A percentile compares a stretch with the other conserved stretches of the same genome.
These are phyloP conservation scores for Lucilia cuprina DNA, from an alignment of 1,140 invertebrate species.

Conservation along the genomic window DNA sequence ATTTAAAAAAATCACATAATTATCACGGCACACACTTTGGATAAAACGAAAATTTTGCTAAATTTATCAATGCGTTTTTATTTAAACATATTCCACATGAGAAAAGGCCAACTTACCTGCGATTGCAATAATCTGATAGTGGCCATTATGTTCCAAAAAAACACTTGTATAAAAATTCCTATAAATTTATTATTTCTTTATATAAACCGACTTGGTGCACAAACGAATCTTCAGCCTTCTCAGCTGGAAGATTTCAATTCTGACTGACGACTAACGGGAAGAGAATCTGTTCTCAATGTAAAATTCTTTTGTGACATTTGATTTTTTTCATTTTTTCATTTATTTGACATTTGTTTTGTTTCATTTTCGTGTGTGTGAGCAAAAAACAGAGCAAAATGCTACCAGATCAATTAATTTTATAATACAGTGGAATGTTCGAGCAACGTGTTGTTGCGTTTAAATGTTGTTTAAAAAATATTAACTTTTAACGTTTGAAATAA, in stretches of 20 bases:
- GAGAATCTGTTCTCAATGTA: neutral
- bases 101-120: constrained; percentile 36
- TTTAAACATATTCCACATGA: neutral
- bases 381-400: too few species aligned
- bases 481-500: too few species aligned
- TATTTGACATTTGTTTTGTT: neutral
- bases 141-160: constrained; percentile 37
- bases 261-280: constrained; percentile 1
- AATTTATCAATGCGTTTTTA: too few species aligned
- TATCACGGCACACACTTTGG: neutral
- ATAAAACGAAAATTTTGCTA: neutral
- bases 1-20: constrained; percentile 8
- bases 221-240: constrained; percentile 31
- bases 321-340: neutral
- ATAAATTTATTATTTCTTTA: constrained; percentile 22
- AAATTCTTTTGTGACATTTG: neutral
- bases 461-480: too few species aligned
- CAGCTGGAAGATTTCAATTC: constrained; percentile 37
- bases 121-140: constrained; percentile 37
- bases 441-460: too few species aligned
- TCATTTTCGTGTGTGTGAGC: neutral
- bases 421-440: too few species aligned
- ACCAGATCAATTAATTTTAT: too few species aligned
- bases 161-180: neutral
- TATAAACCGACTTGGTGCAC: neutral